Percentiles rank a stretch among this genome's conserved stretches.
phyloP scores from a whole-genome alignment of 1,140 invertebrate species.

The Macrosteles quadrilineatus region DNA sequence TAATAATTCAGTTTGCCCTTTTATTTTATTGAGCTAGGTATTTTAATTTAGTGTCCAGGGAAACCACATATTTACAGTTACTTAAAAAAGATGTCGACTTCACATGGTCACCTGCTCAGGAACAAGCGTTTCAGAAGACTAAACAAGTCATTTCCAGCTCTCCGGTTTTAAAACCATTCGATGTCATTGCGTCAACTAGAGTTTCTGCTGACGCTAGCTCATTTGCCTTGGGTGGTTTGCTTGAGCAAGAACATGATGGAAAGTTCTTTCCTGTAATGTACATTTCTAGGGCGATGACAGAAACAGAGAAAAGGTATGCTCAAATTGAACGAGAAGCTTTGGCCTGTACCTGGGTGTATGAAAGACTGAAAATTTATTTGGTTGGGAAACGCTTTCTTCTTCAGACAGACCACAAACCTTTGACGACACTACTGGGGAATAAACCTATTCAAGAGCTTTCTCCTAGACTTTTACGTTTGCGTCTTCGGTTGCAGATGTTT shows the following conservation, averaged over 20 bases:
- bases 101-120: neutral
- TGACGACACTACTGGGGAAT: neutral
- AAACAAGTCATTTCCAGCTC: neutral
- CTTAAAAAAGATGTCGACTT: neutral
- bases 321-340: neutral
- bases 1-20: too few relatives aligned
- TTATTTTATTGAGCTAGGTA: too few relatives aligned
- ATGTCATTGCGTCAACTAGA: neutral
- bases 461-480: too few relatives aligned
- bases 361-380: slow-evolving; percentile 15
- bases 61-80: too few relatives aligned
- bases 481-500: too few relatives aligned
- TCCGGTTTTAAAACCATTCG: neutral
- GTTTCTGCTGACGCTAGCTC: neutral
- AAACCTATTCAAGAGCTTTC: too few relatives aligned
- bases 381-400: neutral
- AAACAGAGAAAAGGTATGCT: neutral
- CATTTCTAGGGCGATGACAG: neutral
- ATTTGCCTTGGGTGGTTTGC: neutral
- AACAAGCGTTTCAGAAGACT: neutral
- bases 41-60: too few relatives aligned
- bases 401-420: slow-evolving; percentile 20
- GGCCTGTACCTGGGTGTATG: neutral
- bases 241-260: neutral
- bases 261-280: neutral